phyloP scores from a whole-genome alignment of 2,113 vertebrate species.

The Acanthochromis polyacanthus region DNA sequence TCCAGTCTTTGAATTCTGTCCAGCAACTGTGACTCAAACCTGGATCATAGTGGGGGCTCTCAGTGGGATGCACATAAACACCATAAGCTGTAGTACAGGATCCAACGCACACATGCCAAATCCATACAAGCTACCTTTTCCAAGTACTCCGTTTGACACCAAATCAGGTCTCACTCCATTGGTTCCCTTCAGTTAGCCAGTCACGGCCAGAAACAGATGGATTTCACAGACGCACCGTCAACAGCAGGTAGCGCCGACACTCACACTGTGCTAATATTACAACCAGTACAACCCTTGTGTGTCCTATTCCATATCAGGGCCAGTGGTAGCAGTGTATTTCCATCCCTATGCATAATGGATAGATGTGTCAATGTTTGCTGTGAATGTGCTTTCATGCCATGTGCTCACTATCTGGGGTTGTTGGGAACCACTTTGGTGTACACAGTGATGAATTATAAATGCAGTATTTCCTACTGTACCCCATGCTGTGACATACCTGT shows the following conservation, averaged over 20 bases:
- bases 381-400: constrained; percentile 10
- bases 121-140: constrained; percentile 35
- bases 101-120: constrained; percentile 52
- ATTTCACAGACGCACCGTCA: constrained; percentile 65
- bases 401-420: constrained; percentile 7
- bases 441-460: constrained; percentile 47
- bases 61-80: constrained; percentile 80
- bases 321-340: constrained; percentile 39
- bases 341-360: constrained; percentile 28
- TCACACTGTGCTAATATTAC: constrained; percentile 43
- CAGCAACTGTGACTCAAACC: constrained; percentile 76
- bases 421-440: constrained; percentile 37
- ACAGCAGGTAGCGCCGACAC: constrained; percentile 52
- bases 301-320: constrained; percentile 43
- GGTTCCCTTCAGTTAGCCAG: constrained; percentile 65
- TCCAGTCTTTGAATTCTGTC: constrained; percentile 64
- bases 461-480: constrained; percentile 27
- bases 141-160: constrained; percentile 76
- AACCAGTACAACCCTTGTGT: constrained; percentile 41
- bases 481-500: constrained; percentile 54
- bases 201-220: constrained; percentile 71
- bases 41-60: constrained; percentile 60
- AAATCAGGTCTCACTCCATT: constrained; percentile 75
- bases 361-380: constrained; percentile 21
- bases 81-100: constrained; percentile 78